Conservation (phyloP, 2,888 invertebrate species). For the Isoperla grammatica region DNA sequence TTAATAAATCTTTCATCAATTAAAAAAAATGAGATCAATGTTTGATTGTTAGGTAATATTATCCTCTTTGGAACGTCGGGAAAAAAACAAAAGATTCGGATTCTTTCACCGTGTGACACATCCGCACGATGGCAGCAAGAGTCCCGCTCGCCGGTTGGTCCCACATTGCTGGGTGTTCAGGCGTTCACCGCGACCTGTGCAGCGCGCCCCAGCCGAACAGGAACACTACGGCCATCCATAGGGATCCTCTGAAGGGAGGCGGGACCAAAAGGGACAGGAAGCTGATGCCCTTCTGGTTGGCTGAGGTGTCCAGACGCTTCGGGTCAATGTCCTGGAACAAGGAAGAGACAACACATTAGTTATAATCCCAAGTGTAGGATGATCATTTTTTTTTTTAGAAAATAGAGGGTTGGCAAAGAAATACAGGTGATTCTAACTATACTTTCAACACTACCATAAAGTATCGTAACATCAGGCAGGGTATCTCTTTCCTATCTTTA, state of each 20-base stretch:
- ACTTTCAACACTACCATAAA: too few relatives aligned
- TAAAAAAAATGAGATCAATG: conserved; percentile 25
- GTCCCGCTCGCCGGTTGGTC: neutral
- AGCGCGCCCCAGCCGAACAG: conserved; percentile 19
- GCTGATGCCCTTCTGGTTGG: conserved; percentile 10
- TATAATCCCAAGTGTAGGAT: too few relatives aligned
- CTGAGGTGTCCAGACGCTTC: neutral
- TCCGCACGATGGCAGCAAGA: neutral
- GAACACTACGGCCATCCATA: conserved; percentile 19
- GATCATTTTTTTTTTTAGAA: too few relatives aligned
- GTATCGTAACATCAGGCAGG: too few relatives aligned
- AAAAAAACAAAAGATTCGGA: neutral
- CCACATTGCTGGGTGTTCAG: neutral
- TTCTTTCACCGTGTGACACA: conserved; percentile 7
- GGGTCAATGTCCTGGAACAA: conserved; percentile 7
- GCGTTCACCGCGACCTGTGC: neutral
- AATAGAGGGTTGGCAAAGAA: too few relatives aligned
- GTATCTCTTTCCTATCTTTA: too few relatives aligned
- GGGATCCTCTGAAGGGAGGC: neutral
- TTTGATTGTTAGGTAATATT: conserved; percentile 23
- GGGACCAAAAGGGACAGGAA: conserved; percentile 21
- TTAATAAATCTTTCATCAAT: conserved; percentile 1
- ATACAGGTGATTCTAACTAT: too few relatives aligned
- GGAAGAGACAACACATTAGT: neutral
- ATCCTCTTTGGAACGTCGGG: conserved; percentile 21